Percentiles rank a stretch among this genome's conserved stretches.
phyloP scores from a whole-genome alignment of 2,113 vertebrate genomes.

The Clarias magur region DNA sequence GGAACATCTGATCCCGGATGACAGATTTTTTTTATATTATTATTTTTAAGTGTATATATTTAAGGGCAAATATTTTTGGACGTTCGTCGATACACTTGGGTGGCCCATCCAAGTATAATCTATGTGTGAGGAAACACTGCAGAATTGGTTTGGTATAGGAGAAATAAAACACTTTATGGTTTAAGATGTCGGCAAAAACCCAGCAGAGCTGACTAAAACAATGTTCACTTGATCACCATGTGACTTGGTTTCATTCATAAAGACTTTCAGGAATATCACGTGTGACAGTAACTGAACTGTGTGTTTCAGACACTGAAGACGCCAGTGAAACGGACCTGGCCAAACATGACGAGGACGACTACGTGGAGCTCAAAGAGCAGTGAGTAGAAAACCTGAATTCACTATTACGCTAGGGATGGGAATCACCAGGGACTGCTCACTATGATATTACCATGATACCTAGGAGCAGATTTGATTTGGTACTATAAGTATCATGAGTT shows the following conservation, averaged over 20 bases:
- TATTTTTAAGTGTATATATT: no score
- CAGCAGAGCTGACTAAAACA: not conserved
- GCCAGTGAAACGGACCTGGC: conserved; percentile 97
- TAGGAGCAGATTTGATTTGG: no score
- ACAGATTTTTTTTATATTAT: no score
- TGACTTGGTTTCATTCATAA: not conserved
- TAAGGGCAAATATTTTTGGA: not conserved
- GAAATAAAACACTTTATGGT: not conserved
- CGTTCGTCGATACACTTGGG: not conserved
- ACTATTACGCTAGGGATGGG: not conserved
- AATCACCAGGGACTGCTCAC: no score
- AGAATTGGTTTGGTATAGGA: not conserved
- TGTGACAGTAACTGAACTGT: not conserved
- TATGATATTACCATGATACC: no score
- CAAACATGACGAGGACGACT: conserved; percentile 95
- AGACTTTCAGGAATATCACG: not conserved
- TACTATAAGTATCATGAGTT: no score
- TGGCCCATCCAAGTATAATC: not conserved
- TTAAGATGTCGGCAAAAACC: not conserved
- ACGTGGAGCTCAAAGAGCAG: conserved; percentile 98
- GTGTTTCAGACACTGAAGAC: conserved; percentile 89
- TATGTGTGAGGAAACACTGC: not conserved
- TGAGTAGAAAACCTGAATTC: conserved; percentile 69
- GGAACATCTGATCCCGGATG: no score
- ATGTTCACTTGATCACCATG: not conserved